Evolutionary conservation across 2,888 invertebrate species (phyloP).

Genomic region (Rhopalosiphum nymphaeae): DNA sequence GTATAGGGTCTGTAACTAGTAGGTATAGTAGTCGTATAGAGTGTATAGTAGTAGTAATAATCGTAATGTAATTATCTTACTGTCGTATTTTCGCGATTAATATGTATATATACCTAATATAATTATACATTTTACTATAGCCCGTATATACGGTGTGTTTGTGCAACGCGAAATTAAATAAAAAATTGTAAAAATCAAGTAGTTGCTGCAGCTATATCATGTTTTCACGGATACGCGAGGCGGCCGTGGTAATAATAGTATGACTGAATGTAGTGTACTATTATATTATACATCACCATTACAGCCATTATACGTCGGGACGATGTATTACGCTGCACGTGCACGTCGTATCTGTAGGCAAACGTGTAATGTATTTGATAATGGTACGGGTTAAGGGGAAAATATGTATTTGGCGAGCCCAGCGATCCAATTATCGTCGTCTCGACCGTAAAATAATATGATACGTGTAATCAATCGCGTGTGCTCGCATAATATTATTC

Average conservation of each 20-base stretch:
- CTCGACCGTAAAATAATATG: neutral
- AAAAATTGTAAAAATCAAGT: neutral
- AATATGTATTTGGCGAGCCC: neutral
- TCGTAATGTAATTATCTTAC: conserved; percentile 5
- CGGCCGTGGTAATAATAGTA: conserved; percentile 3
- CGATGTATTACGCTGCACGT: neutral
- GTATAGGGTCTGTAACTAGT: neutral
- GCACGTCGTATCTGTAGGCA: neutral
- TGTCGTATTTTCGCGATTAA: neutral
- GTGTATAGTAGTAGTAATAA: neutral
- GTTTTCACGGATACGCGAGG: neutral
- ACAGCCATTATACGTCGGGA: neutral
- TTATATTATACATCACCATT: neutral
- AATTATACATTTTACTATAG: neutral
- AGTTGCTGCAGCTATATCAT: neutral
- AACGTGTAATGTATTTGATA: neutral
- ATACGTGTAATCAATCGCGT: neutral
- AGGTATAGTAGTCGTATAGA: neutral
- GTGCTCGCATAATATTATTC: neutral
- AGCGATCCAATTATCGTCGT: neutral
- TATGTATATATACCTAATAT: neutral
- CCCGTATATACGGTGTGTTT: neutral
- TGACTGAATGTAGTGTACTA: neutral
- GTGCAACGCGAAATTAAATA: conserved; percentile 4
- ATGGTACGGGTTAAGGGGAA: neutral